Base-by-base conservation (phyloP, 2,113 vertebrate genomes). In the Datnioides undecimradiatus region DNA sequence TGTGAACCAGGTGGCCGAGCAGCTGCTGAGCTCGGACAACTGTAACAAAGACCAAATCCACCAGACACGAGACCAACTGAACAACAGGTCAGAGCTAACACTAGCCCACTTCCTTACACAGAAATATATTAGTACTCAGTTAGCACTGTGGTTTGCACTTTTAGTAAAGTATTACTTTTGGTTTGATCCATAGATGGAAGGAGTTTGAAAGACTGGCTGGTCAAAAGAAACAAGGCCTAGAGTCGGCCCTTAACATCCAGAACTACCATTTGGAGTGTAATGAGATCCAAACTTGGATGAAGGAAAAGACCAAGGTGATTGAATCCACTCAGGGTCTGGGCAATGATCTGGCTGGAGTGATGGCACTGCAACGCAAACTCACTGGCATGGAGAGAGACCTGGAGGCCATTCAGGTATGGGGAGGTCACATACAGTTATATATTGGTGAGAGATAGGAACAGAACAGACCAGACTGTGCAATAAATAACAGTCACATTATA, bases 251-350 rank as follows among this genome's bases (percentile, higher is more conserved):
- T 29, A 97, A 96, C 92, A 96, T 99, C 87, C 97, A 98, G 90
- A 99, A 98, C 89, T 99, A 97, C 90, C 96, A 97, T 87, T 83
- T 99, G 46, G 98, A 99, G 58, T 99, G 97, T 86, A 96, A 97
- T 17, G 98, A 99, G 93, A 98, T 96, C 60, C 95, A 96, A 67
- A 91, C 94, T 27, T 99, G 98, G 98, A 99, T 99, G 96, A 95
- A 94, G 85, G 98, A 99, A 76, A 99, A 99, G 91, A 98, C 96
- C 64, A 97, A 98, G 57, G 96, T 97, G 45, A 97, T 99, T 3
- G 98, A 98, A 88, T 97, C 97, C 23, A 99, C 97, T 1, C 96
- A 98, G 86, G 92, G 94, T 29, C 90, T 97, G 82, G 98, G 97
- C 83, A 97, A 97, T 1, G 98, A 99, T 88, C 93, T 97, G 84